Conservation (phyloP, 2,888 invertebrate species). For the Sinotaia quadrata region DNA sequence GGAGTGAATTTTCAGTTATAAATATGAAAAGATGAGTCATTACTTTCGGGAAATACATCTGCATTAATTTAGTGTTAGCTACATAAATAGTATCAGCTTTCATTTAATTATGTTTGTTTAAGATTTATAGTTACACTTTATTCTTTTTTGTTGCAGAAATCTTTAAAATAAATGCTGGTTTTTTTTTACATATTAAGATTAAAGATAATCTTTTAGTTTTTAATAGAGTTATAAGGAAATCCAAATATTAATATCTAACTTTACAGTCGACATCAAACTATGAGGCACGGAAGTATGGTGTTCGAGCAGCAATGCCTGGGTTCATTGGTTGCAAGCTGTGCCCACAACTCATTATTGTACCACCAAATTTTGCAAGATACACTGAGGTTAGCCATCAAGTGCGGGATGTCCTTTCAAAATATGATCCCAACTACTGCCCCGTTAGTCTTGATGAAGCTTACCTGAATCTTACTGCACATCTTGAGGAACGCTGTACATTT, state of each 20-base stretch:
- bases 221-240: no score
- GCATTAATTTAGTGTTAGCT: no score
- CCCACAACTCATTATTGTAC: constrained; percentile 75
- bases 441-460: constrained; percentile 78
- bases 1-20: no score
- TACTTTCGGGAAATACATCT: no score
- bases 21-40: no score
- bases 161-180: no score
- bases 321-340: constrained; percentile 77
- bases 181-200: no score
- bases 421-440: constrained; percentile 74
- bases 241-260: constrained; percentile 18
- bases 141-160: no score
- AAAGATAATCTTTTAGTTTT: no score
- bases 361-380: constrained; percentile 75
- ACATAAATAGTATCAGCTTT: no score
- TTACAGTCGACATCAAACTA: constrained; percentile 77
- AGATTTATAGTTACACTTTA: no score
- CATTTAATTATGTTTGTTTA: no score
- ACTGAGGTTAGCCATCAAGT: constrained; percentile 71
- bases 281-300: constrained; percentile 76
- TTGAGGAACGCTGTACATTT: constrained; percentile 53
- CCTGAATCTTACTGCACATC: constrained; percentile 75
- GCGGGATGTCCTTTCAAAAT: constrained; percentile 72
- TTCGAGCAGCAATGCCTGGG: constrained; percentile 78